Percentiles rank a stretch among this genome's conserved stretches.
Evolutionary conservation across 2,113 vertebrate species (phyloP).

Genomic region (Megalops atlanticus): DNA sequence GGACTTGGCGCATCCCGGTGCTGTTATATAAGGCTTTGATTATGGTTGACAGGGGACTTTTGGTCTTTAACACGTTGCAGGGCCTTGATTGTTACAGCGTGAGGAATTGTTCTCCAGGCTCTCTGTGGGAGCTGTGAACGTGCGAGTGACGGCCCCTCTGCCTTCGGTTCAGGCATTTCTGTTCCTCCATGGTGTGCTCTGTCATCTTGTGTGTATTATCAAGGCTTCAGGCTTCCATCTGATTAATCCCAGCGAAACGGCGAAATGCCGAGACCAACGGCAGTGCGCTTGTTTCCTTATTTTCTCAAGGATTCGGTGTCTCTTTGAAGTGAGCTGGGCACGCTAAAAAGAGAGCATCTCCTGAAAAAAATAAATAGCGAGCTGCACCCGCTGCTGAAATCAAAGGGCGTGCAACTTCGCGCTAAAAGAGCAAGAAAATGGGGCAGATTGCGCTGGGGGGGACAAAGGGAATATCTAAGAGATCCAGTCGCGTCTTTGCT

Average conservation of each 20-base stretch:
- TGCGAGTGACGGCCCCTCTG: background rate
- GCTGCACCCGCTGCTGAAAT: too few relatives aligned
- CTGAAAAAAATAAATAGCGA: background rate
- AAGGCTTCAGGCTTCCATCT: background rate
- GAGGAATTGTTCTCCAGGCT: background rate
- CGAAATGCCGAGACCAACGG: background rate
- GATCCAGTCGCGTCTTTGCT: background rate
- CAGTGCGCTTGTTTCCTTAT: background rate
- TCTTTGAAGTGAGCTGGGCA: background rate
- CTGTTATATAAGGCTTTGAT: too few relatives aligned
- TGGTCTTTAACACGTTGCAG: background rate
- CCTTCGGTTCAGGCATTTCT: background rate
- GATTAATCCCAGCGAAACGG: background rate
- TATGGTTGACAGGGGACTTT: background rate
- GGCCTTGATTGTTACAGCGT: background rate
- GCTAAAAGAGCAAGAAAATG: too few relatives aligned
- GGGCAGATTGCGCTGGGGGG: background rate
- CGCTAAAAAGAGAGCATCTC: background rate
- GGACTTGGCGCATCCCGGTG: too few relatives aligned
- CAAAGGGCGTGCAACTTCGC: too few relatives aligned
- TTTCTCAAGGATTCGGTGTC: background rate
- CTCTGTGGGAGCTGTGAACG: background rate
- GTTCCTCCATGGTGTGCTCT: background rate
- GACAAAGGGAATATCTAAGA: constrained; percentile 34
- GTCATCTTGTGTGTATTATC: background rate